These are phyloP conservation scores for Suricata suricatta DNA, from an alignment of 2,113 vertebrate genomes.

Conservation along the genomic window DNA sequence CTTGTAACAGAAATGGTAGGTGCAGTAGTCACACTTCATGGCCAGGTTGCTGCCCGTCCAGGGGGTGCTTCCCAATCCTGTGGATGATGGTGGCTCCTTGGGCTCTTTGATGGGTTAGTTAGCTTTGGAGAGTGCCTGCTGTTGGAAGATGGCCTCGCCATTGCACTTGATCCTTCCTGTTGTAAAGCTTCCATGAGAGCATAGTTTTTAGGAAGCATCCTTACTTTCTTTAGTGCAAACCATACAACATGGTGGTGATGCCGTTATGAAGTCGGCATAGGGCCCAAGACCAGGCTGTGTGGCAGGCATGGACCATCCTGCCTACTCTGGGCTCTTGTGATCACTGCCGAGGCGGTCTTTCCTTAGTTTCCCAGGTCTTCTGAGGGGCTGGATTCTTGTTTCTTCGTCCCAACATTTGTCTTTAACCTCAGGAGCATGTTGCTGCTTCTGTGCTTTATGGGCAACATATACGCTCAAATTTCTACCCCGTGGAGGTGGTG, in stretches of 20 bases:
- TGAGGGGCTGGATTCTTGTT: neutral
- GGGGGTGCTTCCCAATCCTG: neutral
- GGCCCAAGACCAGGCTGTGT: neutral
- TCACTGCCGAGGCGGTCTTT: neutral
- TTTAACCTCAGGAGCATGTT: conserved; percentile 47
- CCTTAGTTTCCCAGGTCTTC: neutral
- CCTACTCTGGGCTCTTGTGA: neutral
- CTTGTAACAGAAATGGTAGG: neutral
- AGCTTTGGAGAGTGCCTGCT: neutral
- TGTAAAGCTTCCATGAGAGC: neutral
- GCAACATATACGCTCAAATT: neutral
- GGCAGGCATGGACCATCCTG: neutral
- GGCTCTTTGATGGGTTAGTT: neutral
- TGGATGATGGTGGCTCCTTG: neutral
- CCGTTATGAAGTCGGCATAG: neutral
- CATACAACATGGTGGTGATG: neutral
- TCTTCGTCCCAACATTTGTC: conserved; percentile 40
- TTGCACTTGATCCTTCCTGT: neutral
- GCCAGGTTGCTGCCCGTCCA: neutral
- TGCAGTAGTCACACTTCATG: neutral
- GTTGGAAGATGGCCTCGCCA: neutral
- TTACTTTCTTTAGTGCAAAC: neutral
- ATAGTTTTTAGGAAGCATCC: neutral
- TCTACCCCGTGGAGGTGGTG: conserved; percentile 2
- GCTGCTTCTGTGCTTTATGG: conserved; percentile 7